Conservation (phyloP, 2,797 vertebrate species). For the Moxostoma hubbsi region DNA sequence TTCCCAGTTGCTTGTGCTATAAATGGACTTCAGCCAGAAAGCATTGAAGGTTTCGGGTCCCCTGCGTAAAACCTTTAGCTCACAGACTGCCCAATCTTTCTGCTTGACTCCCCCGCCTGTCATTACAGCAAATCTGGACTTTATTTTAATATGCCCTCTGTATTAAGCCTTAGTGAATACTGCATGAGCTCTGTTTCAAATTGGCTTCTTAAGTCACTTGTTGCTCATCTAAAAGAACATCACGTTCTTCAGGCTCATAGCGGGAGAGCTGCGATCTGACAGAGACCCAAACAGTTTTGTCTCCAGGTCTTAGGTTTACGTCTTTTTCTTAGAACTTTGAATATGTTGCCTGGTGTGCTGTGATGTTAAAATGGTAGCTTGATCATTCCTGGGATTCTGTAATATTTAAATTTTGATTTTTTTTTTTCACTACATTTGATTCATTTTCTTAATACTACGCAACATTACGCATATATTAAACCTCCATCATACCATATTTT, state of each 20-base stretch:
- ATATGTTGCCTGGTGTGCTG: not conserved
- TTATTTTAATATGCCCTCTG: constrained; percentile 57
- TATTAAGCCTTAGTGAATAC: constrained; percentile 61
- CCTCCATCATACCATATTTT: no score
- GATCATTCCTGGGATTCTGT: no score
- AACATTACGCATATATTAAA: no score
- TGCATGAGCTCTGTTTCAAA: constrained; percentile 61
- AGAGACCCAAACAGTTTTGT: constrained; percentile 33
- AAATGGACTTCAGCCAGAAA: constrained; percentile 66
- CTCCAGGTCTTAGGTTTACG: not conserved
- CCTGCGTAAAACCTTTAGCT: constrained; percentile 56
- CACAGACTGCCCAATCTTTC: constrained; percentile 44
- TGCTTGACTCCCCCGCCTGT: constrained; percentile 26
- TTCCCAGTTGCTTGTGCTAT: constrained; percentile 68
- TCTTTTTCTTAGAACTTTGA: constrained; percentile 15
- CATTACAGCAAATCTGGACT: constrained; percentile 53
- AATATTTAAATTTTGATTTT: no score
- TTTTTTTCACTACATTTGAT: no score
- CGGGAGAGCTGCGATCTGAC: constrained; percentile 40
- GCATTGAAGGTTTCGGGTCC: constrained; percentile 47
- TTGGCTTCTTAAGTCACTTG: constrained; percentile 59
- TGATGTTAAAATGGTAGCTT: constrained; percentile 6
- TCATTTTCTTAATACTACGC: no score
- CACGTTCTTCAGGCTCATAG: constrained; percentile 49
- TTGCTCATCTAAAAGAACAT: constrained; percentile 58